Percentiles rank a stretch among this genome's conserved stretches.
These are phyloP conservation scores for Peromyscus melanophrys DNA, from an alignment of 2,797 vertebrate genomes.

Conservation along the genomic window DNA sequence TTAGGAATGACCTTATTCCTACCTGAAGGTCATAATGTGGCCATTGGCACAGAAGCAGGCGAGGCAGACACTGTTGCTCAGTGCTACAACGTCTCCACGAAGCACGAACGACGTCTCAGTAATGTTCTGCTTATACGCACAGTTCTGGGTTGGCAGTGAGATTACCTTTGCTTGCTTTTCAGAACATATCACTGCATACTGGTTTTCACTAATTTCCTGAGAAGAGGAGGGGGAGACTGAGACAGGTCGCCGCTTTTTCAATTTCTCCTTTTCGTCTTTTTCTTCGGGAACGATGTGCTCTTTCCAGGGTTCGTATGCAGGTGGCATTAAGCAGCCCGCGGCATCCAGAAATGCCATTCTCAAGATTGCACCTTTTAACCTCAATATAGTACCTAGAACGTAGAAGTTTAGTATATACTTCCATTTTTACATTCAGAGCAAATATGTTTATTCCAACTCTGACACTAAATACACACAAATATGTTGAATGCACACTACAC, in stretches of 20 bases:
- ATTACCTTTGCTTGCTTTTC: slow-evolving; percentile 99
- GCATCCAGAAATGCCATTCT: slow-evolving; percentile 97
- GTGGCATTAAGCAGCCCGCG: slow-evolving; percentile 93
- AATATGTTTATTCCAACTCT: slow-evolving; percentile 23
- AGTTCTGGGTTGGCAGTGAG: slow-evolving; percentile 97
- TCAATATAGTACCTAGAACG: slow-evolving; percentile 94
- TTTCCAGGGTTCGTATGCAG: slow-evolving; percentile 95
- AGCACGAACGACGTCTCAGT: slow-evolving; percentile 99
- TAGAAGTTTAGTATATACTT: slow-evolving; percentile 66
- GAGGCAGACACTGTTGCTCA: slow-evolving; percentile 95
- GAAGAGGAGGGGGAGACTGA: slow-evolving; percentile 97
- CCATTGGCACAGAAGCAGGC: slow-evolving; percentile 99
- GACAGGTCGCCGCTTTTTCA: slow-evolving; percentile 94
- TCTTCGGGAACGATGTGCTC: slow-evolving; percentile 95
- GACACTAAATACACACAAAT: slow-evolving; percentile 13
- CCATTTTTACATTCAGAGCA: slow-evolving; percentile 66
- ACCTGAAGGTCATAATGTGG: slow-evolving; percentile 99
- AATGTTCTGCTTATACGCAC: slow-evolving; percentile 98
- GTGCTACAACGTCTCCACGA: slow-evolving; percentile 96
- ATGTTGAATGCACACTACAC: background rate
- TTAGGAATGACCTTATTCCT: slow-evolving; percentile 77
- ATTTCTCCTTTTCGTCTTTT: slow-evolving; percentile 96
- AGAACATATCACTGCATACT: slow-evolving; percentile 98
- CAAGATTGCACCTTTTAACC: slow-evolving; percentile 96
- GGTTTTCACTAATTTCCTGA: slow-evolving; percentile 97